These are phyloP conservation scores for Thamnaconus septentrionalis DNA, from an alignment of 2,113 vertebrate genomes.

Conservation along the genomic window DNA sequence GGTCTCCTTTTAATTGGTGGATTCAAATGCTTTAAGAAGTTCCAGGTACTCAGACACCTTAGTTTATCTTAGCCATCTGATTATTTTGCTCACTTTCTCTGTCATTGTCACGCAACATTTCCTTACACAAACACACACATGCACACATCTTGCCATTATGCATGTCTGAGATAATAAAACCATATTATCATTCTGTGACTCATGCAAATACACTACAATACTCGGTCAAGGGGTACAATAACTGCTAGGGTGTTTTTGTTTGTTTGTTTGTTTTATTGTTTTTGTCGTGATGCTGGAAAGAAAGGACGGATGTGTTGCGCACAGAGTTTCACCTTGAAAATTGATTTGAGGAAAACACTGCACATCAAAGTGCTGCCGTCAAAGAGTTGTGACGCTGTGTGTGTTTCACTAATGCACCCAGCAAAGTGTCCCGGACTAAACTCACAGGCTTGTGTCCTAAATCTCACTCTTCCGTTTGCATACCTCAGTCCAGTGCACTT, in stretches of 20 bases:
- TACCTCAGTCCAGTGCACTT: no score
- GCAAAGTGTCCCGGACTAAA: slow-evolving; percentile 26
- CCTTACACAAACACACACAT: no score
- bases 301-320: no score
- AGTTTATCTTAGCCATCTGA: slow-evolving; percentile 38
- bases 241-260: no score
- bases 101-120: slow-evolving; percentile 6
- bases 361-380: slow-evolving; percentile 28
- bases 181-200: slow-evolving; percentile 3
- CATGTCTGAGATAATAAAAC: slow-evolving; percentile 30
- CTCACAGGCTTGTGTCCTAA: background rate
- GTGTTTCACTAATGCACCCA: slow-evolving; percentile 17
- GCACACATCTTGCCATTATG: slow-evolving; percentile 17
- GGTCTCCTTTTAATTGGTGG: slow-evolving; percentile 38
- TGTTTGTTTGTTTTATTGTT: no score
- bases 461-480: no score
- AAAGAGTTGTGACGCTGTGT: slow-evolving; percentile 26
- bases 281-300: no score
- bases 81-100: slow-evolving; percentile 34
- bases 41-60: slow-evolving; percentile 36
- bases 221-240: no score
- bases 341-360: slow-evolving; percentile 3
- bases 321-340: no score
- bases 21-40: slow-evolving; percentile 43
- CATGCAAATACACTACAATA: no score